Conservation (phyloP, 2,888 invertebrate genomes). For the Yponomeuta cagnagella region DNA sequence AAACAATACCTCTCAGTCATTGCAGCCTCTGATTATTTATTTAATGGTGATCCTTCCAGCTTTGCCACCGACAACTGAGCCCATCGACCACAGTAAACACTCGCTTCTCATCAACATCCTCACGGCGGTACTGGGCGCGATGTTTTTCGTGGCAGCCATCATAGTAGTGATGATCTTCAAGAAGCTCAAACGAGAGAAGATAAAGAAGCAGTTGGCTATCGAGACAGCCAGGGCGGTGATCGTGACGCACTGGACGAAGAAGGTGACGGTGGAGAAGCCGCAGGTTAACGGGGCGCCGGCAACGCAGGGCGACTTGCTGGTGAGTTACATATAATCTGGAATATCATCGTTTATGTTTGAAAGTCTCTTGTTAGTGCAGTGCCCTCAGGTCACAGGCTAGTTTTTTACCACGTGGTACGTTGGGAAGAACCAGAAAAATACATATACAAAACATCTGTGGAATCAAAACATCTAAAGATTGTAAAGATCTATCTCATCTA, state of each 20-base stretch:
- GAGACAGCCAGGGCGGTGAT: constrained; percentile 88
- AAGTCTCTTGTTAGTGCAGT: no score
- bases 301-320: constrained; percentile 79
- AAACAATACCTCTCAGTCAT: no score
- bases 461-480: no score
- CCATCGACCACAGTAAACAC: constrained; percentile 64
- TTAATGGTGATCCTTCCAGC: constrained; percentile 30
- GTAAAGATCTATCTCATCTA: no score
- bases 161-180: constrained; percentile 81
- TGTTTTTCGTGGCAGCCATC: constrained; percentile 75
- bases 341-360: no score
- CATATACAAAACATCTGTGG: no score
- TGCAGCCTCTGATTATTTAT: no score
- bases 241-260: constrained; percentile 92
- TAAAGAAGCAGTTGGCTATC: constrained; percentile 86
- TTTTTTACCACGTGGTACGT: no score
- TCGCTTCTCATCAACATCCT: constrained; percentile 75
- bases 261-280: constrained; percentile 91
- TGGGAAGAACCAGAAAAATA: no score
- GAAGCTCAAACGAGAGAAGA: constrained; percentile 84
- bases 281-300: constrained; percentile 76
- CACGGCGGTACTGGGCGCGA: constrained; percentile 75
- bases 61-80: constrained; percentile 50
- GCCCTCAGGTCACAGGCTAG: no score
- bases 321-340: constrained; percentile 35